A percentile compares a stretch with the other conserved stretches of the same genome.
Evolutionary conservation across 2,113 vertebrate species (phyloP).

Genomic region (Stigmatopora nigra): DNA sequence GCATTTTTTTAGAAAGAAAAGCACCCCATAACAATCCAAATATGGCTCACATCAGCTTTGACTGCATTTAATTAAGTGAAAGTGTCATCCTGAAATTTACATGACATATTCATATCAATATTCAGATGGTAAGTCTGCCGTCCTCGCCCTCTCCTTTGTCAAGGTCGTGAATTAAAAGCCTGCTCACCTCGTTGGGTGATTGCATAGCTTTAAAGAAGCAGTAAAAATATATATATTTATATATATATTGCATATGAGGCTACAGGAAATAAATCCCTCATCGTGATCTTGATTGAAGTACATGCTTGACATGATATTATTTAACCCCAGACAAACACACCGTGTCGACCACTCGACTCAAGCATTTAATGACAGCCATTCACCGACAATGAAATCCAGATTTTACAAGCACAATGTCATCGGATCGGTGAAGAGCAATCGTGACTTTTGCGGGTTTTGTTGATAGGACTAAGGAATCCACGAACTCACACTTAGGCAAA

Average conservation of each 20-base stretch:
- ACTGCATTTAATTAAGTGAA: background rate
- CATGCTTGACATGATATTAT: constrained; percentile 49
- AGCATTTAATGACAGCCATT: constrained; percentile 39
- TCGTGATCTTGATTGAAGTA: constrained; percentile 20
- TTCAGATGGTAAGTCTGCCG: constrained; percentile 32
- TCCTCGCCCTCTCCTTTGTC: constrained; percentile 23
- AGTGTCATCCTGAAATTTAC: constrained; percentile 14
- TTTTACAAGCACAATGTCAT: constrained; percentile 19
- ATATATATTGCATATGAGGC: constrained; percentile 25
- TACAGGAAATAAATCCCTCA: constrained; percentile 33
- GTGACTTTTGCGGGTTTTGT: constrained; percentile 19
- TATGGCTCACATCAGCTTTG: background rate
- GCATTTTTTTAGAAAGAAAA: background rate
- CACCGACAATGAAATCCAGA: constrained; percentile 4
- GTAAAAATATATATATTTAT: background rate
- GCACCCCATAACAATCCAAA: background rate
- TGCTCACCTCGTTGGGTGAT: constrained; percentile 14
- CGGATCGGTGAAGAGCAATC: constrained; percentile 10
- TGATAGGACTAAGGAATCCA: background rate
- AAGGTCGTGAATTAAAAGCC: constrained; percentile 45
- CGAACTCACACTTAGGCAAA: background rate
- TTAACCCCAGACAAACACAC: constrained; percentile 31
- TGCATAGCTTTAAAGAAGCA: constrained; percentile 11
- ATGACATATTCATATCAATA: constrained; percentile 30
- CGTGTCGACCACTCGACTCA: constrained; percentile 20